These are phyloP conservation scores for Apostichopus leukothele DNA, from an alignment of 53 echinoderm and acorn worm species.

Conservation along the genomic window DNA sequence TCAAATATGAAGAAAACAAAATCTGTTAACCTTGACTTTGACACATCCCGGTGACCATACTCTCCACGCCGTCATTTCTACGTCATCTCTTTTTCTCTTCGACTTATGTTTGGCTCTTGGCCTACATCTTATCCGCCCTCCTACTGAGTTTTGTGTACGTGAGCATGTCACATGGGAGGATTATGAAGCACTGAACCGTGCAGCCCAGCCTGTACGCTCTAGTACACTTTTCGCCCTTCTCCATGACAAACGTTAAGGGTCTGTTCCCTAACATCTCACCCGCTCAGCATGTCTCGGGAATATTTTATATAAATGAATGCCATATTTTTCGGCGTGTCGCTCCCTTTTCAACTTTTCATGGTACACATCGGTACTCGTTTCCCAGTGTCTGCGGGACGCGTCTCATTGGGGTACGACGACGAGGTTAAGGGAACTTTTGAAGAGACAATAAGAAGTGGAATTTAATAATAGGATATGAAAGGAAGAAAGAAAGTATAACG, in stretches of 20 bases:
- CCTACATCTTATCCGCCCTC: not conserved
- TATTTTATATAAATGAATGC: constrained; percentile 22
- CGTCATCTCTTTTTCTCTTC: no score
- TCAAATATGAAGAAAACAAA: no score
- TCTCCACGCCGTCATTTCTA: no score
- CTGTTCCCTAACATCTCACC: not conserved
- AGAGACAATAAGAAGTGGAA: not conserved
- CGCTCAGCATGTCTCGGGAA: constrained; percentile 13
- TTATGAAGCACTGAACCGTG: constrained; percentile 15
- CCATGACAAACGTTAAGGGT: no score
- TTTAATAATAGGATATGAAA: no score
- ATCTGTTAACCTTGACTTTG: no score
- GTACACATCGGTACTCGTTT: not conserved
- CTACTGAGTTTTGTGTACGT: not conserved
- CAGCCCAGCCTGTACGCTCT: not conserved
- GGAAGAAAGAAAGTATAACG: no score
- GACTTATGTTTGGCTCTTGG: no score
- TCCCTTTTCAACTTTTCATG: not conserved
- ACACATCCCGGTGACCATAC: no score
- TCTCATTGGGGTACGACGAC: not conserved
- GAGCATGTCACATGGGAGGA: constrained; percentile 32
- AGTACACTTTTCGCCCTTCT: not conserved
- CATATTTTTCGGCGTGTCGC: constrained; percentile 33
- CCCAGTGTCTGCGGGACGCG: not conserved
- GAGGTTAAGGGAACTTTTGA: not conserved